Evolutionary conservation across 2,797 vertebrate genomes (phyloP).

Genomic region (Uromys caudimaculatus): DNA sequence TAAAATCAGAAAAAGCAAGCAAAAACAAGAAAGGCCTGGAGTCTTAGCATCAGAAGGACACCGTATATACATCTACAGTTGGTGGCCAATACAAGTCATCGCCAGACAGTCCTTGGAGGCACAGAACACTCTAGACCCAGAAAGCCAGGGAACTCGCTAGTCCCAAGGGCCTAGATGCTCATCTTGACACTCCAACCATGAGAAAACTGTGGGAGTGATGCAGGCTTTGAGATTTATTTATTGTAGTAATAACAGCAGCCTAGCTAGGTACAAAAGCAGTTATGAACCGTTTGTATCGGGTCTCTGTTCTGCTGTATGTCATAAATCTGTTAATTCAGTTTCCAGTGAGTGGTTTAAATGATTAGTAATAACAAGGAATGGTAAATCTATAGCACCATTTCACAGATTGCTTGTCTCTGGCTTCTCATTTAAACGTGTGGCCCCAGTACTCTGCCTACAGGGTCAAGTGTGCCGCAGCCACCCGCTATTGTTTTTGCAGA

Average conservation of each 20-base stretch:
- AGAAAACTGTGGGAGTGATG: constrained; percentile 68
- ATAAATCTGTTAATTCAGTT: constrained; percentile 87
- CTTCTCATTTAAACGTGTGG: constrained; percentile 37
- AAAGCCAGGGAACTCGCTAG: neutral
- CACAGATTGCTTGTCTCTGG: constrained; percentile 86
- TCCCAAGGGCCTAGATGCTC: constrained; percentile 71
- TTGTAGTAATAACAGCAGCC: constrained; percentile 83
- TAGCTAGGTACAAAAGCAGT: constrained; percentile 88
- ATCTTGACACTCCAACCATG: constrained; percentile 79
- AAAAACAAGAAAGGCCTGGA: constrained; percentile 83
- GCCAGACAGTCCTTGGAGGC: constrained; percentile 86
- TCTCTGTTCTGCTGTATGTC: constrained; percentile 85
- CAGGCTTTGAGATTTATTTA: constrained; percentile 85
- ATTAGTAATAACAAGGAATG: constrained; percentile 95
- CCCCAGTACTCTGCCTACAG: constrained; percentile 81
- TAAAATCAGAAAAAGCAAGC: constrained; percentile 88
- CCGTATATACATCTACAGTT: constrained; percentile 82
- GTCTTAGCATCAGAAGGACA: constrained; percentile 88
- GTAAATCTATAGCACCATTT: constrained; percentile 99
- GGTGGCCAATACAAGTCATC: constrained; percentile 87
- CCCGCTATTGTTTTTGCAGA: constrained; percentile 41
- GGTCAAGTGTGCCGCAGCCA: constrained; percentile 74
- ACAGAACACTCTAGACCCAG: constrained; percentile 83
- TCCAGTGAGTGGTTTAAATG: constrained; percentile 92
- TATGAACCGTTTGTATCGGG: constrained; percentile 87